Conservation (phyloP, 2,113 vertebrate species). For the Syngnathus scovelli region DNA sequence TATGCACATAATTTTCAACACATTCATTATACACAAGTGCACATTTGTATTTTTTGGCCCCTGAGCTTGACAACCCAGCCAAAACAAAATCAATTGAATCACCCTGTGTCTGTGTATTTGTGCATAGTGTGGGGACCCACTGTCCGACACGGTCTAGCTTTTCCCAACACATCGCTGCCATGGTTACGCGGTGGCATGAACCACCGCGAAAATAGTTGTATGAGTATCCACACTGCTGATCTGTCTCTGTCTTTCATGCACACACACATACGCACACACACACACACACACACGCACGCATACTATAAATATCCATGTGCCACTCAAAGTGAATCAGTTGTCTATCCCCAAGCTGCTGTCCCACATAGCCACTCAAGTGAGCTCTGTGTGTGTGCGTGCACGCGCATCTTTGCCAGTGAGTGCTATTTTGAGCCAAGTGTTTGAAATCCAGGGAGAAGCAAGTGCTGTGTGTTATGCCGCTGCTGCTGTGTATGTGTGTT, state of each 20-base stretch:
- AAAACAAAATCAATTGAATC: background rate
- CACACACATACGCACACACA: constrained; percentile 3
- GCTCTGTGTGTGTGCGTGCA: constrained; percentile 31
- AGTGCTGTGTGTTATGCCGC: background rate
- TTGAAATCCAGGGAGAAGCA: constrained; percentile 29
- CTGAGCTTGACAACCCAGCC: background rate
- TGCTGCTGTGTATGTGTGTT: constrained; percentile 8
- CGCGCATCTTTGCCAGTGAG: constrained; percentile 8
- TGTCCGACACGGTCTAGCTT: constrained; percentile 32
- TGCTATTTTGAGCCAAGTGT: constrained; percentile 34
- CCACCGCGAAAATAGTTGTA: constrained; percentile 16
- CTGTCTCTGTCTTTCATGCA: background rate
- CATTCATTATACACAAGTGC: background rate
- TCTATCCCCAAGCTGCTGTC: constrained; percentile 61
- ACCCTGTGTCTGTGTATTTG: background rate
- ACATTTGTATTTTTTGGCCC: too few species aligned
- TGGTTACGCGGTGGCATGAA: constrained; percentile 42
- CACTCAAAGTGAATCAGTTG: constrained; percentile 61
- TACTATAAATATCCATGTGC: constrained; percentile 56
- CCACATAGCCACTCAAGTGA: constrained; percentile 58
- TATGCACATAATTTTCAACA: background rate
- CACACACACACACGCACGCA: constrained; percentile 6
- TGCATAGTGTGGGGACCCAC: background rate
- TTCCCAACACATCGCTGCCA: constrained; percentile 36
- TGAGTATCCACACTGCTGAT: constrained; percentile 33